A percentile compares a stretch with the other conserved stretches of the same genome.
These are phyloP conservation scores for Apodemia zela DNA, from an alignment of 2,888 invertebrate species.

Conservation along the genomic window DNA sequence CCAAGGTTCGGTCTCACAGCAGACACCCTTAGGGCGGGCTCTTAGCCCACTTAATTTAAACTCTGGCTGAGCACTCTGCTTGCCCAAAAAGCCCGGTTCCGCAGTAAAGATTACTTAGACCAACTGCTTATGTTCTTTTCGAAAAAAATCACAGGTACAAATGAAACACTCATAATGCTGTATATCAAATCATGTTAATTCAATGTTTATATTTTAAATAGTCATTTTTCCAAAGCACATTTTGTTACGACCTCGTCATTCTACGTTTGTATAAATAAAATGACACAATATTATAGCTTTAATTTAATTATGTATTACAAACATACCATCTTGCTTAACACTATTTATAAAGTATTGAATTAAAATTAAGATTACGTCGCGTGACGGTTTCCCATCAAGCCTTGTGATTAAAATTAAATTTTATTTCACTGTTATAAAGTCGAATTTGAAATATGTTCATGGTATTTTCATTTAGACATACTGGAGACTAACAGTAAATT, in stretches of 20 bases:
- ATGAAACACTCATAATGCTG: too few species aligned
- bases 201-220: too few species aligned
- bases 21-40: too few species aligned
- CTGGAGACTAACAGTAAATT: constrained; percentile 20
- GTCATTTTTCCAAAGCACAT: neutral
- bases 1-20: too few species aligned
- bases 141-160: too few species aligned
- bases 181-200: too few species aligned
- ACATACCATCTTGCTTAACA: neutral
- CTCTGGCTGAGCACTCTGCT: too few species aligned
- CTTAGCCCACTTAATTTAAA: too few species aligned
- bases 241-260: neutral
- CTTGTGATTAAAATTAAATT: neutral
- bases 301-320: neutral
- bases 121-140: too few species aligned
- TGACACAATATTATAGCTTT: neutral
- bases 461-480: constrained; percentile 4
- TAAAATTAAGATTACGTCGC: neutral
- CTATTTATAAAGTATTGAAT: neutral
- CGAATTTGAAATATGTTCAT: neutral
- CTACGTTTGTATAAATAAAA: neutral
- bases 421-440: neutral
- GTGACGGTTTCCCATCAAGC: neutral
- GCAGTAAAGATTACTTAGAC: too few species aligned
- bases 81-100: too few species aligned